phyloP scores from a whole-genome alignment of 2,888 invertebrate species.

The Uropetala carovei region DNA sequence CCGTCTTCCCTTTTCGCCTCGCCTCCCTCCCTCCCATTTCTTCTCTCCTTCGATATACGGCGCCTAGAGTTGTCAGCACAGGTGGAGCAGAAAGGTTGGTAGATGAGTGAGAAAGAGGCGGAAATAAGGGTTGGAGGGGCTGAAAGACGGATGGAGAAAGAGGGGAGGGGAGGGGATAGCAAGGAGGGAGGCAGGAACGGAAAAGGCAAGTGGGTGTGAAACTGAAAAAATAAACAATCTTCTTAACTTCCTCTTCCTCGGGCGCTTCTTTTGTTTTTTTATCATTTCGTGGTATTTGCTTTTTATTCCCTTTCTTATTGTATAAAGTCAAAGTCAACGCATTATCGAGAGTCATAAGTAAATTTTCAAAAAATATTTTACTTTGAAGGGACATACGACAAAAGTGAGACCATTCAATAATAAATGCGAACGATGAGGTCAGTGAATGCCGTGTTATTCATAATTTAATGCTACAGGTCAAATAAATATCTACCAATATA shows the following conservation, averaged over 20 bases:
- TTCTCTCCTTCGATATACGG: not conserved
- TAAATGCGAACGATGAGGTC: too few species aligned
- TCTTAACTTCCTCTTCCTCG: not conserved
- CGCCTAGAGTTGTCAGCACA: conserved; percentile 52
- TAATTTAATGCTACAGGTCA: too few species aligned
- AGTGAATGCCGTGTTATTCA: too few species aligned
- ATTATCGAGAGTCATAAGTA: too few species aligned
- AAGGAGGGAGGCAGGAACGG: not conserved
- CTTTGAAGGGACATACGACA: too few species aligned
- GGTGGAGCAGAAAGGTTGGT: not conserved
- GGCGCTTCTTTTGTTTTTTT: not conserved
- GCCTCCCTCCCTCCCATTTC: not conserved
- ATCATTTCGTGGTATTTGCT: not conserved
- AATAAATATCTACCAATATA: too few species aligned
- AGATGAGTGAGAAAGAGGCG: not conserved
- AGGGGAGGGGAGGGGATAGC: not conserved
- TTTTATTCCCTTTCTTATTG: too few species aligned
- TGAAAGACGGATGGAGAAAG: not conserved
- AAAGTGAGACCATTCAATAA: too few species aligned
- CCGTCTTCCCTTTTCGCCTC: not conserved
- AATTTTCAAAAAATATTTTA: too few species aligned
- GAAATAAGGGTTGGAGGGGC: not conserved
- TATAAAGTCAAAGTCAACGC: too few species aligned
- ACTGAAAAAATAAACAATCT: conserved; percentile 19
- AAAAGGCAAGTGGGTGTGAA: not conserved